A percentile compares a stretch with the other conserved stretches of the same genome.
Evolutionary conservation across 2,888 invertebrate genomes (phyloP).

Genomic region (Tipula vernalis): DNA sequence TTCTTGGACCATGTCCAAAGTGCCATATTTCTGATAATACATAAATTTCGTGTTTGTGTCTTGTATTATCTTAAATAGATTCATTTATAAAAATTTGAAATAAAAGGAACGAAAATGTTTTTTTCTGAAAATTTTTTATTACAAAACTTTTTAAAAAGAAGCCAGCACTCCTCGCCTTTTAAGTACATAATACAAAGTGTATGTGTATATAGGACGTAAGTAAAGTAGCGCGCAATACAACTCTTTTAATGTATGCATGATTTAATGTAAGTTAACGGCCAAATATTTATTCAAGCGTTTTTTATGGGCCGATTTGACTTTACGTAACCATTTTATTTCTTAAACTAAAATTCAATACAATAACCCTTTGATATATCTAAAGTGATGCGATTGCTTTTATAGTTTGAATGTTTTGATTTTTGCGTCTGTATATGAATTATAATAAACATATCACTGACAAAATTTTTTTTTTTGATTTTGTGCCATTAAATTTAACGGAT

Average conservation of each 20-base stretch:
- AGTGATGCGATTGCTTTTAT: background rate
- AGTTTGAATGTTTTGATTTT: background rate
- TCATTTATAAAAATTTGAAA: background rate
- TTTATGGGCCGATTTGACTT: background rate
- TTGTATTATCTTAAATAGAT: background rate
- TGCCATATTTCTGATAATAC: background rate
- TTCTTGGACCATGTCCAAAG: background rate
- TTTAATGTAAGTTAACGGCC: background rate
- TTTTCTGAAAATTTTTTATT: background rate
- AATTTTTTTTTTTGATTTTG: background rate
- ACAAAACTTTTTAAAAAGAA: background rate
- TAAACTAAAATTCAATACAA: background rate
- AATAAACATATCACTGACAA: background rate
- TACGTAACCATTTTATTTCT: background rate
- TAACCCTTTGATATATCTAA: background rate
- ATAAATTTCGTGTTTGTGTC: background rate
- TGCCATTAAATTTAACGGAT: background rate
- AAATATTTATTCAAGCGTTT: background rate
- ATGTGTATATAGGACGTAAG: background rate
- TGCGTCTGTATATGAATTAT: background rate
- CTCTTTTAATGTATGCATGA: background rate
- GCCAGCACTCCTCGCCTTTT: background rate
- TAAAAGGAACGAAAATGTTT: background rate
- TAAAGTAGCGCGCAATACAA: background rate
- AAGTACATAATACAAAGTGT: background rate